Evolutionary conservation across 2,888 invertebrate genomes (phyloP).

Genomic region (Sesamia inferens): DNA sequence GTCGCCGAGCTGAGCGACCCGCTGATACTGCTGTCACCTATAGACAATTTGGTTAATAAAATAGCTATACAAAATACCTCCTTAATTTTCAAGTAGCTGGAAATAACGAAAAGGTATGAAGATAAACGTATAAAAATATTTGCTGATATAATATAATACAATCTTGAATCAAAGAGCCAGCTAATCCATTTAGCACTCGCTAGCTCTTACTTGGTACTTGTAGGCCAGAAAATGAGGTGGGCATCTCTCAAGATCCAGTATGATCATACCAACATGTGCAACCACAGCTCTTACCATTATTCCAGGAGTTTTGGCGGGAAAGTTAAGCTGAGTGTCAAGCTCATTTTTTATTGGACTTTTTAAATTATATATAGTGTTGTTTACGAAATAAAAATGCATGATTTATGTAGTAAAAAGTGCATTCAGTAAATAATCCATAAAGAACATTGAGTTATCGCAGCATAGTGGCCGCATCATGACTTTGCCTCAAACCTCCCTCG

Average conservation of each 20-base stretch:
- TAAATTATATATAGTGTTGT: too few species aligned
- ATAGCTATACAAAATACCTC: too few species aligned
- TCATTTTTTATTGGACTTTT: too few species aligned
- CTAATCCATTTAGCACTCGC: not conserved
- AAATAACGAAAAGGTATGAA: not conserved
- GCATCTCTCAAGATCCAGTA: not conserved
- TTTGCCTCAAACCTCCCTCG: too few species aligned
- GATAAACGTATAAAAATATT: not conserved
- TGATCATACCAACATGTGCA: not conserved
- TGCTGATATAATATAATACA: not conserved
- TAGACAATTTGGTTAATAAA: not conserved
- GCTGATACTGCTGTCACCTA: constrained; percentile 91
- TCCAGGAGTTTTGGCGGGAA: too few species aligned
- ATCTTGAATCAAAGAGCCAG: not conserved
- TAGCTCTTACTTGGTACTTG: not conserved
- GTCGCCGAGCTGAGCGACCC: constrained; percentile 90
- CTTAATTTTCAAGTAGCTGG: not conserved
- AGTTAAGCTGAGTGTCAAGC: too few species aligned
- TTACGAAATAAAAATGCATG: too few species aligned
- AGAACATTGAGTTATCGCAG: too few species aligned
- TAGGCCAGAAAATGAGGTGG: not conserved
- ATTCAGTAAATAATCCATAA: too few species aligned
- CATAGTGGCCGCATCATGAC: too few species aligned
- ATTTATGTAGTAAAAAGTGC: too few species aligned
- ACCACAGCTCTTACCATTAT: not conserved